Percentiles rank a stretch among this genome's conserved stretches.
These are phyloP conservation scores for Drosophila hamatofila DNA, from an alignment of 2,888 invertebrate species.

Conservation along the genomic window DNA sequence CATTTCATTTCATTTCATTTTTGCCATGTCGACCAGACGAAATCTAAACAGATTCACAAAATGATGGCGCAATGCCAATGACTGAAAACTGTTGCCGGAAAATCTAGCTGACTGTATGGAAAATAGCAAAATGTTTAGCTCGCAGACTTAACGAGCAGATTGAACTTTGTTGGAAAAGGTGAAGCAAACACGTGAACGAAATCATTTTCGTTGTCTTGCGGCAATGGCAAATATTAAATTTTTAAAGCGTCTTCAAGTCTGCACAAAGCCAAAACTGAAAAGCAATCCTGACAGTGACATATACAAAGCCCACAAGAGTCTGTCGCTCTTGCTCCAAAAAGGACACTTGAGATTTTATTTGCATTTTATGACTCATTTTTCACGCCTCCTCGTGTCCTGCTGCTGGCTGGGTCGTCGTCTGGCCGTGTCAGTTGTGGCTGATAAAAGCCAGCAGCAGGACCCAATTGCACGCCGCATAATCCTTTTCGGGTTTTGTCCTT, in stretches of 20 bases:
- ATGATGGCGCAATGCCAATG: conserved; percentile 56
- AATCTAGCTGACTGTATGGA: conserved; percentile 17
- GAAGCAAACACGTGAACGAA: conserved; percentile 50
- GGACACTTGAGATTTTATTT: conserved; percentile 78
- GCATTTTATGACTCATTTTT: conserved; percentile 82
- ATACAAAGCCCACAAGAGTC: conserved; percentile 25
- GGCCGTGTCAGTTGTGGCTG: conserved; percentile 70
- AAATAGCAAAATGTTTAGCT: conserved; percentile 48
- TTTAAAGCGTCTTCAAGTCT: conserved; percentile 33
- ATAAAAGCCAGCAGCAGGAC: conserved; percentile 66
- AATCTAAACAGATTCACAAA: conserved; percentile 41
- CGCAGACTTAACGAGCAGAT: conserved; percentile 54
- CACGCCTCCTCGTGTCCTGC: conserved; percentile 58
- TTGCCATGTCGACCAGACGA: conserved; percentile 50
- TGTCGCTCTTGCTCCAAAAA: conserved; percentile 26
- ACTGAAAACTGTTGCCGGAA: conserved; percentile 26
- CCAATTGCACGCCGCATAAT: conserved; percentile 72
- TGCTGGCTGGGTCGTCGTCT: conserved; percentile 8
- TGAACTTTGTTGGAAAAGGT: conserved; percentile 72
- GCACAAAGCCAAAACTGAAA: conserved; percentile 25
- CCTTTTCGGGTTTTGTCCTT: conserved; percentile 74
- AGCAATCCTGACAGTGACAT: conserved; percentile 55
- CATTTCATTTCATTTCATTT: too few relatives aligned
- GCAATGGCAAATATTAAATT: conserved; percentile 4
- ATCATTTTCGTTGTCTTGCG: not conserved